Conservation (phyloP, 2,797 vertebrate genomes). For the Octomys mimax region DNA sequence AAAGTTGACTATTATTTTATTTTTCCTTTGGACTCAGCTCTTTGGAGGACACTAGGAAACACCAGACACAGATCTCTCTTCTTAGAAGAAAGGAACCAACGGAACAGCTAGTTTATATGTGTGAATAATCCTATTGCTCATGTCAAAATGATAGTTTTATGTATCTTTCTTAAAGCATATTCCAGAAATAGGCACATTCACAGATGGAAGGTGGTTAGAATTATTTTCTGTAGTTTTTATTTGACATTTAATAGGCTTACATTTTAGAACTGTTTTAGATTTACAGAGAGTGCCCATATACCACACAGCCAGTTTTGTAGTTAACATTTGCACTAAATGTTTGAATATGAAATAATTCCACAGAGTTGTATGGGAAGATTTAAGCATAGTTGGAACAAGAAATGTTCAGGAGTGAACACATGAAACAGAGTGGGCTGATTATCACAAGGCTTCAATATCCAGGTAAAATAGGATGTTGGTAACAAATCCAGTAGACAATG, state of each 20-base stretch:
- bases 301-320: not conserved
- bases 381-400: constrained; percentile 18
- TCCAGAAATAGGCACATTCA: not conserved
- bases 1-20: not conserved
- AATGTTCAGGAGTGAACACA: constrained; percentile 12
- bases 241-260: not conserved
- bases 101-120: not conserved
- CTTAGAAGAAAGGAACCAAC: not conserved
- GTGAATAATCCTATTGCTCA: not conserved
- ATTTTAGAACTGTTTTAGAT: not conserved
- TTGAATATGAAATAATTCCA: constrained; percentile 6
- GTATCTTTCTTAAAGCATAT: not conserved
- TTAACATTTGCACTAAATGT: not conserved
- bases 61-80: not conserved
- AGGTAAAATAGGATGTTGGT: not conserved
- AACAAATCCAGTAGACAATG: not conserved
- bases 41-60: not conserved
- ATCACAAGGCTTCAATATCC: not conserved
- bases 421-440: constrained; percentile 27
- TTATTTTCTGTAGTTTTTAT: not conserved
- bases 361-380: not conserved
- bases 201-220: not conserved
- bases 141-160: not conserved
- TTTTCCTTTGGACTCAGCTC: not conserved
- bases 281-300: not conserved